A percentile compares a stretch with the other conserved stretches of the same genome.
Evolutionary conservation across 2,113 vertebrate genomes (phyloP).

Genomic region (Carettochelys insculpta): DNA sequence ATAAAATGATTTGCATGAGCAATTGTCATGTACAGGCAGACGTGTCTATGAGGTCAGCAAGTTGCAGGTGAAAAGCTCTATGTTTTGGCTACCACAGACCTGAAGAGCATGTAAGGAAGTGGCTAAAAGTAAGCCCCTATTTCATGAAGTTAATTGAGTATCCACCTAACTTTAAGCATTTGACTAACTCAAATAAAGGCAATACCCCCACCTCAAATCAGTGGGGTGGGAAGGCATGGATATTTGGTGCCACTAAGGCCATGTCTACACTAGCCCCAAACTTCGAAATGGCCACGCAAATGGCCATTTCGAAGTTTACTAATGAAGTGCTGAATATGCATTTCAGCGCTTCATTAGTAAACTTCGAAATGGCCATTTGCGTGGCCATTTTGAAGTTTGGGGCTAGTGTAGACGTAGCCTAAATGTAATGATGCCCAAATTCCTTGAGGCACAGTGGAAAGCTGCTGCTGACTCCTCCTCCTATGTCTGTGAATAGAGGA

Average conservation of each 20-base stretch:
- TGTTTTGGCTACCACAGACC: not conserved
- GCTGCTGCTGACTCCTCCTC: not conserved
- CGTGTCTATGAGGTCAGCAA: not conserved
- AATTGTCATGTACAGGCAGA: not conserved
- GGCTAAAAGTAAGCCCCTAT: not conserved
- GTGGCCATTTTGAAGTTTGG: too few relatives aligned
- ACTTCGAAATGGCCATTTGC: too few relatives aligned
- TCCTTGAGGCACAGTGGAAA: not conserved
- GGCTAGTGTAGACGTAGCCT: too few relatives aligned
- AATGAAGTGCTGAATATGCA: too few relatives aligned
- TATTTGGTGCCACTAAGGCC: not conserved
- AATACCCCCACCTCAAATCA: too few relatives aligned
- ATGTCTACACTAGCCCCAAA: too few relatives aligned
- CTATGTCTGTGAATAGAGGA: too few relatives aligned
- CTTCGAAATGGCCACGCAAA: too few relatives aligned
- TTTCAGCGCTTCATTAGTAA: too few relatives aligned
- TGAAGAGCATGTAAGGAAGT: not conserved
- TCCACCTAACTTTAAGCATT: not conserved
- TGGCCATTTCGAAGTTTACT: too few relatives aligned
- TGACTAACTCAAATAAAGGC: not conserved
- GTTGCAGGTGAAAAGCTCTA: not conserved
- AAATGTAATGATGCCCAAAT: not conserved
- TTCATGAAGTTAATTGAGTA: not conserved
- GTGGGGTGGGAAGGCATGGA: too few relatives aligned
- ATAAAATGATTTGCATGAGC: not conserved